A percentile compares a stretch with the other conserved stretches of the same genome.
Conservation (phyloP, 2,797 vertebrate genomes). For the Merluccius polli region DNA sequence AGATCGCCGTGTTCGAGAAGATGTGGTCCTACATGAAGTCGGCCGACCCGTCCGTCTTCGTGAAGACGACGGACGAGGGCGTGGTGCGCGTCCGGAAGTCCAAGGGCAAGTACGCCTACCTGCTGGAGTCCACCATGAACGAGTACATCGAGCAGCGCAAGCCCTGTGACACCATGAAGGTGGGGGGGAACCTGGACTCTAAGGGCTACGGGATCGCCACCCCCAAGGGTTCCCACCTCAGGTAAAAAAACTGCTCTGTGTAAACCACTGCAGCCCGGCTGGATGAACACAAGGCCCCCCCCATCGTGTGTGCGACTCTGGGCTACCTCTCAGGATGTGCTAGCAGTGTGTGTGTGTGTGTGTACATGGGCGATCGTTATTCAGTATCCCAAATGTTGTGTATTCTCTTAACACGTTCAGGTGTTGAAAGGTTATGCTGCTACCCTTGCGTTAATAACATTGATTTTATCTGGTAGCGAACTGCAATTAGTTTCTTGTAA, state of each 20-base stretch:
- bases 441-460: not conserved
- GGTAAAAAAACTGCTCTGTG: conserved; percentile 70
- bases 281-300: conserved; percentile 26
- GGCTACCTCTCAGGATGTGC: not conserved
- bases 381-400: no score
- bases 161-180: conserved; percentile 99
- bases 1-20: conserved; percentile 99
- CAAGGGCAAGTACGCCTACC: conserved; percentile 98
- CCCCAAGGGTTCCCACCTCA: conserved; percentile 93
- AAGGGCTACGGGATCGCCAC: conserved; percentile 99
- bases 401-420: no score
- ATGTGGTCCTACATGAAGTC: conserved; percentile 99
- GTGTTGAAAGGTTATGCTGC: not conserved
- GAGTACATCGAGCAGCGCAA: conserved; percentile 98
- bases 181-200: conserved; percentile 99
- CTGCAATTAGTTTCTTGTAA: not conserved
- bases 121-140: conserved; percentile 98
- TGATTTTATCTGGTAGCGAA: not conserved
- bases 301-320: not conserved
- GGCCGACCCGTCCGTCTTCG: conserved; percentile 96
- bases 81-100: conserved; percentile 96
- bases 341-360: not conserved
- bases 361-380: no score
- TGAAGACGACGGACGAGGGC: conserved; percentile 96
- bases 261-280: conserved; percentile 26